These are phyloP conservation scores for Gisinianus flammeolus DNA, from an alignment of 2,888 invertebrate genomes.

Conservation along the genomic window DNA sequence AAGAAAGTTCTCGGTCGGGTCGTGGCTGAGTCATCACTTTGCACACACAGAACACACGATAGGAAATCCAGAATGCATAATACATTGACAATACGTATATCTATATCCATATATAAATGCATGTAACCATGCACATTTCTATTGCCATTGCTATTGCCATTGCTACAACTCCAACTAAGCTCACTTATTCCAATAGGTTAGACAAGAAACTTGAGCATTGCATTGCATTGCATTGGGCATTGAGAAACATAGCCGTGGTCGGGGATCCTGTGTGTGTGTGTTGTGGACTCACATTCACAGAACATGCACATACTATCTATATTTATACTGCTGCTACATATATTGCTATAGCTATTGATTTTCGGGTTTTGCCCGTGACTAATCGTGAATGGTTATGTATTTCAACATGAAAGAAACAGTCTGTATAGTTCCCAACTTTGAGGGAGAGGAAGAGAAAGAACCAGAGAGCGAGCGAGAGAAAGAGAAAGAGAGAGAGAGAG, in stretches of 20 bases:
- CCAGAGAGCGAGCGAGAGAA: not conserved
- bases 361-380: conserved; percentile 11
- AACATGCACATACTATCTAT: not conserved
- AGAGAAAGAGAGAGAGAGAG: not conserved
- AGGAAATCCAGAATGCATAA: not conserved
- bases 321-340: too few species aligned
- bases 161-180: not conserved
- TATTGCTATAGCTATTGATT: not conserved
- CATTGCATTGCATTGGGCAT: not conserved
- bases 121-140: not conserved
- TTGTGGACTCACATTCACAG: too few species aligned
- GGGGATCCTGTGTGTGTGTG: not conserved
- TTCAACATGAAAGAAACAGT: too few species aligned
- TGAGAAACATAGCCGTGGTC: not conserved
- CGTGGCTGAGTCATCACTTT: conserved; percentile 14
- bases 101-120: too few species aligned
- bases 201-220: not conserved
- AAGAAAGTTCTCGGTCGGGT: conserved; percentile 2
- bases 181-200: conserved; percentile 21
- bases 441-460: too few species aligned
- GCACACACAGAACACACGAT: too few species aligned
- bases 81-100: not conserved
- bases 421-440: too few species aligned
- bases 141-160: too few species aligned
- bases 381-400: not conserved